Conservation (phyloP, 2,797 vertebrate genomes). For the Gallinago solitaria region DNA sequence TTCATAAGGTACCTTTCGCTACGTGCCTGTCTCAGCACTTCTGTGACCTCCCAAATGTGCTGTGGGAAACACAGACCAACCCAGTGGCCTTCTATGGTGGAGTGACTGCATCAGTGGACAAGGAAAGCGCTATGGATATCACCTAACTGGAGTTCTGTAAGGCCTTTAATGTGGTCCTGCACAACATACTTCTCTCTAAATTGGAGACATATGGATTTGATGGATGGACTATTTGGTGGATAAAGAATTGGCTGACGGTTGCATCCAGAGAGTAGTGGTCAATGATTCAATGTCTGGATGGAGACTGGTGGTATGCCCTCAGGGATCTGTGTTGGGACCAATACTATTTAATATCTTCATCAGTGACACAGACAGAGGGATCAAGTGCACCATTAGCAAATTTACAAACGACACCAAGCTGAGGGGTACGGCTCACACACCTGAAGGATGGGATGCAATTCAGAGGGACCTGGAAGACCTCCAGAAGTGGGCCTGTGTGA, state of each 20-base stretch:
- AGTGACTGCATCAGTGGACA: not conserved
- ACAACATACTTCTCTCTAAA: not conserved
- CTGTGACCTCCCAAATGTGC: not conserved
- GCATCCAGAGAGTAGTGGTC: not conserved
- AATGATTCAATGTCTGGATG: not conserved
- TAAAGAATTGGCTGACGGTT: not conserved
- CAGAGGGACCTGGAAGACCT: not conserved
- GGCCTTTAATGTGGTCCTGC: not conserved
- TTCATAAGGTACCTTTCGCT: not conserved
- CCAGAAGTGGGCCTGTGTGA: not conserved
- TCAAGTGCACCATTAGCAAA: not conserved
- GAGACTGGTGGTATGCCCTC: not conserved
- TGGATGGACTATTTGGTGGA: not conserved
- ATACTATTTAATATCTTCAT: not conserved
- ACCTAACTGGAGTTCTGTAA: not conserved
- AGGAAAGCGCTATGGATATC: not conserved
- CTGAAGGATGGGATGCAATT: not conserved
- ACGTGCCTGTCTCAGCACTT: not conserved
- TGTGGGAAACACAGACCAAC: not conserved
- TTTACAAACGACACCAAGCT: not conserved
- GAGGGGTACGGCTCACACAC: fast-evolving
- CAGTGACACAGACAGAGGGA: not conserved
- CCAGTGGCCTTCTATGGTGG: not conserved
- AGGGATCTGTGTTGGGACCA: not conserved
- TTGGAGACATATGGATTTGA: not conserved